Evolutionary conservation across 1,140 invertebrate species (phyloP).

Genomic region (Heliothis subflexa): DNA sequence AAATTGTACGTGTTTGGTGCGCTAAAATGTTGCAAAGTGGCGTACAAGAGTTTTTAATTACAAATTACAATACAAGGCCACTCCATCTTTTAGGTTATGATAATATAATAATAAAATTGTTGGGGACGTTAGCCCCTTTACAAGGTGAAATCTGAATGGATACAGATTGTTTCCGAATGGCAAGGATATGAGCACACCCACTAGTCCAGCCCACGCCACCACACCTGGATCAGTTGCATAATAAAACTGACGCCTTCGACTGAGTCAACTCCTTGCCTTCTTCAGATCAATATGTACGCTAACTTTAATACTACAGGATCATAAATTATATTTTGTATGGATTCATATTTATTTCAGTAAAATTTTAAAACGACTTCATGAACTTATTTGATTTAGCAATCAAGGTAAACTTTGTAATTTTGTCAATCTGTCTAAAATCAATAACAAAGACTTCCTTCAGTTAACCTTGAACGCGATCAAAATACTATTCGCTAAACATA

Average conservation of each 20-base stretch:
- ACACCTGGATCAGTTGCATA: conserved; percentile 37
- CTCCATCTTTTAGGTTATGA: background rate
- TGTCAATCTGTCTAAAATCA: no score
- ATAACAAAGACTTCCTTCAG: no score
- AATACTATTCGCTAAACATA: background rate
- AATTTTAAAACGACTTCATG: no score
- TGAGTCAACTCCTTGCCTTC: conserved; percentile 21
- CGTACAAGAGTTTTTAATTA: background rate
- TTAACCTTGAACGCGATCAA: no score
- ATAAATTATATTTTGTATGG: no score
- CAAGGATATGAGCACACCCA: conserved; percentile 45
- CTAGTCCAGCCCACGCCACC: conserved; percentile 24
- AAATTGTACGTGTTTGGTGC: conserved; percentile 31
- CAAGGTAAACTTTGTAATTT: no score
- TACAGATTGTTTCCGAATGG: conserved; percentile 11
- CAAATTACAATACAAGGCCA: background rate
- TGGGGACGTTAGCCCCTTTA: conserved; percentile 16
- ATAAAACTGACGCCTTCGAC: background rate
- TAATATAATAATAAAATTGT: conserved; percentile 2
- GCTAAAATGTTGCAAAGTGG: conserved; percentile 38
- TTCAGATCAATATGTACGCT: background rate
- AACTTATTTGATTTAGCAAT: no score
- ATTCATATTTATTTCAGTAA: no score
- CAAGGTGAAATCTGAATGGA: conserved; percentile 16
- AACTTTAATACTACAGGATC: background rate